Evolutionary conservation across 1,140 invertebrate genomes (phyloP), one percentile per base, ranked within the genome.

Genomic region (Drosophila paulistorum): DNA sequence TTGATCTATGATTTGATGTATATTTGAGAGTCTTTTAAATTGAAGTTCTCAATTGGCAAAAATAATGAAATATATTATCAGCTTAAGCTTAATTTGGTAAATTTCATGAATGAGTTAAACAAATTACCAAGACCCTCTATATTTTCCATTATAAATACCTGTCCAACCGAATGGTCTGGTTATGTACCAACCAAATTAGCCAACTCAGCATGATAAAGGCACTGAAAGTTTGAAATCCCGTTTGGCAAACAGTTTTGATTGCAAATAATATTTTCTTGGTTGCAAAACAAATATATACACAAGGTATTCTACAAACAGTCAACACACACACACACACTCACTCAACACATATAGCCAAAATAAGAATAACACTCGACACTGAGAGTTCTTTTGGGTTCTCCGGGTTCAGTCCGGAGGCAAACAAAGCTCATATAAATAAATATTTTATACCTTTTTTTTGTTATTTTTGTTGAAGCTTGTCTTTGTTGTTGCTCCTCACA

Each of bases 351-450:
- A 37, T 10, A 37, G 37, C 35, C 35, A 11, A 39, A 74, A 61
- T 62, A 70, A 75, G 62, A 78, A 74, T 70, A 74, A 77, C 71
- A 77, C 71, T 74, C 65, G 72, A 68, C 67, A 68, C 64, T 68
- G 71, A 79, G 71, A 5, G 30, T 30, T 67, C 66, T 75, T 77
- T 66, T 73, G 70, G 45, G 45, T 20, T 51, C 45, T 51, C 45
- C 17, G 45, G 45, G 45, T 51, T 51, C 45, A 83, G 83, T 78
- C 71, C 79, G 68, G 62, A 65, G 79, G 71, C 79, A 86, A 85
- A 79, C 80, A 82, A 82, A 82, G 76, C 76, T 83, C 76, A 86
- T 86, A 86, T 86, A 86, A 86, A 86, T 86, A 86, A 86, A 86
- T 86, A 86, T 81, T 87, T 86, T 75, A 86, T 86, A 83, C 81